Evolutionary conservation across 2,888 invertebrate species (phyloP).

Genomic region (Lucinisca nassula): DNA sequence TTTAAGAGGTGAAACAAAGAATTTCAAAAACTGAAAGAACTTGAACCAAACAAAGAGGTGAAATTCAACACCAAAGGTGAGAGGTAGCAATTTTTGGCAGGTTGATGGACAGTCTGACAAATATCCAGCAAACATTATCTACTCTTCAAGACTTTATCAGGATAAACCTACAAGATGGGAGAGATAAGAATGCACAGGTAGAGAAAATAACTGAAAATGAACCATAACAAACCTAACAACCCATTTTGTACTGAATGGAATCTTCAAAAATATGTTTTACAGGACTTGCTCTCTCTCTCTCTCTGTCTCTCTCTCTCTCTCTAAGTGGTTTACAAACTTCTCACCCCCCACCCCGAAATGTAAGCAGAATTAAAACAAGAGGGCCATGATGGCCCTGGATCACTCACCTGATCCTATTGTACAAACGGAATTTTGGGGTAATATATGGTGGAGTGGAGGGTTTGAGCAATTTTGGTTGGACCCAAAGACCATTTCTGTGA

Average conservation of each 20-base stretch:
- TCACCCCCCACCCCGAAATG: neutral
- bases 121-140: neutral
- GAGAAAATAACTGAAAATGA: neutral
- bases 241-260: neutral
- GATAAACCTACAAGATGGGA: neutral
- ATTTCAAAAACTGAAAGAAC: no score
- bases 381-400: no score
- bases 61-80: no score
- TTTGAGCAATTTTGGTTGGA: no score
- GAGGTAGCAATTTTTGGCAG: neutral
- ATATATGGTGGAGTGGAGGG: no score
- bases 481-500: no score
- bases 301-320: neutral
- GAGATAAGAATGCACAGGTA: neutral
- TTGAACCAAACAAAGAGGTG: no score
- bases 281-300: no score
- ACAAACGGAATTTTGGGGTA: no score
- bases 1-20: no score
- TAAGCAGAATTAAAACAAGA: neutral
- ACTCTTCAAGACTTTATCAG: neutral
- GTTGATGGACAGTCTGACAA: neutral
- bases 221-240: neutral
- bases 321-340: neutral
- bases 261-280: no score
- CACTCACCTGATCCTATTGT: no score